Percentiles rank a stretch among this genome's conserved stretches.
Evolutionary conservation across 2,113 vertebrate genomes (phyloP).

Genomic region (Pterocles orientalis): DNA sequence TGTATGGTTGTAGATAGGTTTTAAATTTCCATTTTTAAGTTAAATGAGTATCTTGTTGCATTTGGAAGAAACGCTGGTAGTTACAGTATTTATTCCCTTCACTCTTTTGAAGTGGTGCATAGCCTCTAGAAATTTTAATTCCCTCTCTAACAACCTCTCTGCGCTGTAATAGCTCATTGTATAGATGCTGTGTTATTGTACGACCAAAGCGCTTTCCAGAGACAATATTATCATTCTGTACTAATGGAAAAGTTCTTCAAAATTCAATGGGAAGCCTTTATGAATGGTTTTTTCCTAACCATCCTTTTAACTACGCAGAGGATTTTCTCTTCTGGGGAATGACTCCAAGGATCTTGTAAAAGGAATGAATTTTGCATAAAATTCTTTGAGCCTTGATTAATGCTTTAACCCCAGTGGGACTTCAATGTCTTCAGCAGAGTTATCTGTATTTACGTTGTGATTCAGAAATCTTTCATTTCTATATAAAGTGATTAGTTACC

Average conservation of each 20-base stretch:
- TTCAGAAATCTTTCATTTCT: neutral
- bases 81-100: neutral
- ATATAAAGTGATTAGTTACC: neutral
- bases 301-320: neutral
- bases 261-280: neutral
- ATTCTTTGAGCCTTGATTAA: neutral
- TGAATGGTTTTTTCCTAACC: neutral
- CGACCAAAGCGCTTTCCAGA: neutral
- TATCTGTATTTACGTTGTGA: neutral
- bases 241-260: neutral
- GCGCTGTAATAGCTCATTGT: neutral
- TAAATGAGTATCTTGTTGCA: neutral
- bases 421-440: neutral
- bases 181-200: neutral
- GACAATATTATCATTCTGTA: neutral
- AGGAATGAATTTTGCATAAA: neutral
- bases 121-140: neutral
- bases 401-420: neutral
- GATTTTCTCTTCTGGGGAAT: neutral
- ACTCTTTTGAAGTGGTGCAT: neutral
- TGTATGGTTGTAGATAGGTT: neutral
- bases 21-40: neutral
- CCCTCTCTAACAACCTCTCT: neutral
- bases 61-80: neutral
- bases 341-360: neutral